Base-by-base conservation (phyloP, 2,888 invertebrate genomes). In the Pristionchus arcanus region DNA sequence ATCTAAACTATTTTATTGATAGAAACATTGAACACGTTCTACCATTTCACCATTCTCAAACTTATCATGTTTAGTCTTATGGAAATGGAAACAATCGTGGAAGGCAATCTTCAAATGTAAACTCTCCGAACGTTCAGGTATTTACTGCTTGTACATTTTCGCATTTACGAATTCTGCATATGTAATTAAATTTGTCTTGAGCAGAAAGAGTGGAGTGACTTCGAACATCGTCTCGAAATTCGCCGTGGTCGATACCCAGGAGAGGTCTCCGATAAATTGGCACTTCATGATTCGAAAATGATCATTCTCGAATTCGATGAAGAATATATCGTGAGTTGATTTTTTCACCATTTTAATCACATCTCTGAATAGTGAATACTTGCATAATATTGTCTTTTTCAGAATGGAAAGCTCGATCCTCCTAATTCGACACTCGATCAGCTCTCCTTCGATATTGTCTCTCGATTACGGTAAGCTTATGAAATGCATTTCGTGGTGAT, bases 161-260 rank as follows among this genome's bases (percentile, higher is more conserved):
- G 55, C 55, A 42, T 55, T 55, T 13, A 55, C 55, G 19, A 19
- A 55, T 19, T 19, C 19, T 55, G 13, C 16, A 15, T 55, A 4
- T 55, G 16, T 9, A 15, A 59, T 59, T 59, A 59, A 49, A 49
- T 7, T 49, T 7, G 11, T 49, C 15, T 28, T 28, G 0, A 2
- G 5, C 37, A 68, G 37, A 34, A 5, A 19, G 25, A 34, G 9
- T 77, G 77, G 77, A n/a, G 77, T 42, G 19, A 19, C 7, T 77
- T 77, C 77, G 42, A 42, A 25, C 77, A 77, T 49, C 77, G 77
- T 19, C 77, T 77, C 7, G 19, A 77, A 13, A 77, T 77, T 42
- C 49, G 49, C 25, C 77, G 77, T 49, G 77, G 77, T 11, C 42
- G 77, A 37, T 77, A 77, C n/a, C 77, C 77, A 25, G 77, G n/a